Percentiles rank a stretch among this genome's conserved stretches.
phyloP scores from a whole-genome alignment of 2,113 vertebrate genomes.

The Melospiza melodia region DNA sequence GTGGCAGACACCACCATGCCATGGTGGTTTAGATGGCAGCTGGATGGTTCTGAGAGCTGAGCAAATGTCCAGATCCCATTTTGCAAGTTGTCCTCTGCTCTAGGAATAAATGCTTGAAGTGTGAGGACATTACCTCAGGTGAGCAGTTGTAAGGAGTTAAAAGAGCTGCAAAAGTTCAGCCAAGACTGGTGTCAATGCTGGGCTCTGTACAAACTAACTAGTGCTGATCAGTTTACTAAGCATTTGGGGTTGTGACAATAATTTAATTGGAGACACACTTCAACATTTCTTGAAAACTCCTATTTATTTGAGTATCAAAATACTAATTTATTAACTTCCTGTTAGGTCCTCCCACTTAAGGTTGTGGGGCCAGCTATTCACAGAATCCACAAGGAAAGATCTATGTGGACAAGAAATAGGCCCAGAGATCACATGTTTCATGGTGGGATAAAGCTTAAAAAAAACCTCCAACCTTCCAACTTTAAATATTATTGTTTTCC shows the following conservation, averaged over 20 bases:
- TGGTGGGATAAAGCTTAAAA: background rate
- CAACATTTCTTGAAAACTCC: background rate
- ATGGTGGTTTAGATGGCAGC: background rate
- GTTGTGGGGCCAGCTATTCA: background rate
- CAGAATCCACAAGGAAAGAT: background rate
- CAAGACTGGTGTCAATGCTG: background rate
- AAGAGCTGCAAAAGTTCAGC: background rate
- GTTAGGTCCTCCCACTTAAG: background rate
- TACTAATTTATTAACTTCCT: background rate
- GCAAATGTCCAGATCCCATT: background rate
- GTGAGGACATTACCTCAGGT: background rate
- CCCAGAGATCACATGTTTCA: background rate
- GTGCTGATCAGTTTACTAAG: background rate
- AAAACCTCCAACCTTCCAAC: background rate
- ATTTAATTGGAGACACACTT: background rate
- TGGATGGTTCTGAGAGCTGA: background rate
- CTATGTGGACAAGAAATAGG: background rate
- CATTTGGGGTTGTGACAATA: background rate
- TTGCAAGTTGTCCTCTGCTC: background rate
- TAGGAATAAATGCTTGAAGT: background rate
- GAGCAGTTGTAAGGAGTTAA: background rate
- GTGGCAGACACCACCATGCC: no score
- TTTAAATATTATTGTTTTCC: conserved; percentile 68
- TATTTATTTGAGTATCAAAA: background rate
- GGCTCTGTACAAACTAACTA: background rate